Evolutionary conservation across 2,888 invertebrate genomes (phyloP), one percentile per base, ranked within the genome.

Genomic region (Lepetodrilus schrolli): DNA sequence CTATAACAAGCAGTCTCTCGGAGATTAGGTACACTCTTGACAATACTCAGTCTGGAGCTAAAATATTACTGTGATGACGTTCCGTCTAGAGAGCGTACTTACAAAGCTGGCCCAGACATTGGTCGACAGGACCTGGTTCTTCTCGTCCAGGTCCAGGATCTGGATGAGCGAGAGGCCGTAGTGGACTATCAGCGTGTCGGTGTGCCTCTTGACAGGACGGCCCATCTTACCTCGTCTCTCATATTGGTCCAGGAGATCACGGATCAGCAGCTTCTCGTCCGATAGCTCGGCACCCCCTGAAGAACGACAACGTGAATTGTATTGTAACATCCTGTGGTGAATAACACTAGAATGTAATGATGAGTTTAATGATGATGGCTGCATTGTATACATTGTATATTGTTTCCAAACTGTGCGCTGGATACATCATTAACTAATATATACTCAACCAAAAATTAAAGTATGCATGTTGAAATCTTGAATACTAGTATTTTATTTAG

Each of bases 91-190:
- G 36, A 34, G 13, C 2, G 7, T 66, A 88, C 90, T 88, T 80
- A 91, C 91, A 78, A 90, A 90, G 50, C 88, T 85, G 20, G 88
- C 88, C 90, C 91, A 90, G 51, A 89, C 87, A 78, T 90, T 91
- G 4, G 89, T 90, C 5, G 88, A 88, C n/a, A 91, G 85, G 38
- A 90, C 87, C 78, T 91, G 91, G 74, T 90, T 90, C 50, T 88
- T 82, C 77, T 91, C 91, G 69, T 91, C 90, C 51, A 91, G 81
- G 76, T 90, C 90, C n/a, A 91, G 83, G 58, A 91, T 90, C 79
- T 91, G 91, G 36, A 91, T 89, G 17, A 91, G 84, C 38, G 86
- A 88, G 26, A 91, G 83, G 7, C 90, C 90, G 77, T 88, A 91
- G 70, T 80, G 77, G 34, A 90, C 88, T 34, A 77, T 75, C 34